A percentile compares a stretch with the other conserved stretches of the same genome.
Evolutionary conservation across 2,113 vertebrate species (phyloP).

Genomic region (Daubentonia madagascariensis): DNA sequence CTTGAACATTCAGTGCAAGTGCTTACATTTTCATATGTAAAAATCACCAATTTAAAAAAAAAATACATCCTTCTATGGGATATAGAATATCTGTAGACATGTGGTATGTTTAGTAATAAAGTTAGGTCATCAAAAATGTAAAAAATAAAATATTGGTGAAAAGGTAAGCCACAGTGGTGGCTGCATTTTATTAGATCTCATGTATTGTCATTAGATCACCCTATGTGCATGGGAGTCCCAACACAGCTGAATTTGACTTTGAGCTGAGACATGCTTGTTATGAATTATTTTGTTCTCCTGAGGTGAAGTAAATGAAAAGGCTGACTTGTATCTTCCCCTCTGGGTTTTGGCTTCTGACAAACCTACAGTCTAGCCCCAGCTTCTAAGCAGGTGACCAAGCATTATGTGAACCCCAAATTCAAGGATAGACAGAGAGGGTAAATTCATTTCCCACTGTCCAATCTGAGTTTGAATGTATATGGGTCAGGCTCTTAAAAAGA

Average conservation of each 20-base stretch:
- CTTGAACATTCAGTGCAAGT: neutral
- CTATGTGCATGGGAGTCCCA: accelerated
- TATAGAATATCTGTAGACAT: neutral
- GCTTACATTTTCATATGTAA: neutral
- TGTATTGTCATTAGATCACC: neutral
- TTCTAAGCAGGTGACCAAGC: neutral
- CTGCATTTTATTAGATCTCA: neutral
- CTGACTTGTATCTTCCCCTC: neutral
- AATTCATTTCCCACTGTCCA: neutral
- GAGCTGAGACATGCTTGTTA: neutral
- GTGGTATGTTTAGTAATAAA: neutral
- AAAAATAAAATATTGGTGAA: neutral
- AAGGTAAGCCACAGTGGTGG: neutral
- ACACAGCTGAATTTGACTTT: neutral
- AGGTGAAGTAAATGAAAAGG: neutral
- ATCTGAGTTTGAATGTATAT: neutral
- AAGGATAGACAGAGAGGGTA: neutral
- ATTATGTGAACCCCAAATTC: neutral
- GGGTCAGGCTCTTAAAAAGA: neutral
- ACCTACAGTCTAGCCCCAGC: accelerated
- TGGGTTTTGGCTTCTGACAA: neutral
- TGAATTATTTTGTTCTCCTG: neutral
- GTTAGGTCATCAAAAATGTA: neutral
- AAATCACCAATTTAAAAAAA: neutral
- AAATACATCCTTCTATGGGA: neutral